Evolutionary conservation across 2,888 invertebrate genomes (phyloP), one percentile per base, ranked within the genome.

Genomic region (Thumatha senex): DNA sequence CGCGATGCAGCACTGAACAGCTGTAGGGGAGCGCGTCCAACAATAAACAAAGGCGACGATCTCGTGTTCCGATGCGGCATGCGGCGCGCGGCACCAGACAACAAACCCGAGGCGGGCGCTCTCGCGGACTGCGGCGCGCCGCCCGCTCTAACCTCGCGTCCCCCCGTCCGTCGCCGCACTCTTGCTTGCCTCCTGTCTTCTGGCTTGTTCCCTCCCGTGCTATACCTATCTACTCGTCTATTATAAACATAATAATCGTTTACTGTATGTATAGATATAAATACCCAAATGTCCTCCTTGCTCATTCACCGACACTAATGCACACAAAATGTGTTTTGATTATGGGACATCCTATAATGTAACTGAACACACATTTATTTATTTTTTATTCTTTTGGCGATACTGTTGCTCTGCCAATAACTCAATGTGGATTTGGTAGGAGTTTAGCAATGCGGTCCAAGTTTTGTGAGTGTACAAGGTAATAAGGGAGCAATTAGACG

Each of bases 31-130:
- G 78, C 78, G 77, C 72, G 78, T 77, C 63, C 62, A 74, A 78
- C 80, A 78, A 86, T 84, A 90, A 90, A 89, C 89, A 89, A 89
- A 89, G 87, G 72, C 70, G 63, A 70, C 74, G 80, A 82, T 80
- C 82, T 85, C 79, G 82, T 67, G 70, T 70, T 64, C 58, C 64
- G 67, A 61, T 60, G 56, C 51, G 52, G 62, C 51, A 60, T 51
- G 59, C 59, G 58, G 49, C 63, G 51, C 4, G 52, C 55, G 56
- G 53, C 69, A 58, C 63, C 74, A 74, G 78, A 86, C 86, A 69
- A 83, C 82, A 63, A 70, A 74, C 86, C 84, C 74, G 58, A 78
- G 72, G 74, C 80, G 84, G 81, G 80, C 73, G 77, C 80, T 80
- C 79, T 82, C 86, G 83, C 85, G 85, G 82, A 89, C 89, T 89